Percentiles rank a stretch among this genome's conserved stretches.
These are phyloP conservation scores for Piprites chloris DNA, from an alignment of 2,113 vertebrate species.

Conservation along the genomic window DNA sequence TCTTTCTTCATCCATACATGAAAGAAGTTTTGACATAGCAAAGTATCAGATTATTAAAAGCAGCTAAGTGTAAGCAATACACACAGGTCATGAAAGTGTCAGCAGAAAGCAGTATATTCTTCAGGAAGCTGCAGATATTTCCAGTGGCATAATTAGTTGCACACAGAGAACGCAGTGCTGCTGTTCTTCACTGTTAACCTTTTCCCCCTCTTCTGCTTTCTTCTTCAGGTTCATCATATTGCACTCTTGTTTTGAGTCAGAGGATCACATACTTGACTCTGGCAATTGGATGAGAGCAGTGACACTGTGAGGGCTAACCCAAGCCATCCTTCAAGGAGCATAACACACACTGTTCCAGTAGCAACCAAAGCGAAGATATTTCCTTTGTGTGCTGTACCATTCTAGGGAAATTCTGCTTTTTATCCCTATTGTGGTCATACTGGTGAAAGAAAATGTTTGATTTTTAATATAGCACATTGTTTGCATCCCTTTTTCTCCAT, in stretches of 20 bases:
- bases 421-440: neutral
- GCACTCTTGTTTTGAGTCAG: neutral
- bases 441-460: neutral
- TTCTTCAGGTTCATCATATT: neutral
- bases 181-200: neutral
- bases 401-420: neutral
- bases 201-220: neutral
- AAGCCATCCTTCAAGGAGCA: neutral
- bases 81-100: neutral
- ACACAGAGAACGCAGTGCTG: neutral
- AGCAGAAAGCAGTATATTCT: slow-evolving; percentile 3
- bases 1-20: slow-evolving; percentile 47
- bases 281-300: neutral
- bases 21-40: slow-evolving; percentile 59
- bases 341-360: neutral
- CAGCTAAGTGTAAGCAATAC: slow-evolving; percentile 41
- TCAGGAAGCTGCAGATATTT: neutral
- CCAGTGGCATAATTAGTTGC: neutral
- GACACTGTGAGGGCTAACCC: neutral
- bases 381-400: neutral
- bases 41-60: slow-evolving; percentile 60
- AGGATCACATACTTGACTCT: neutral
- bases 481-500: neutral
- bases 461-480: neutral
- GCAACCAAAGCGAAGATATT: neutral